Evolutionary conservation across 2,888 invertebrate species (phyloP).

Genomic region (Margaritifera margaritifera): DNA sequence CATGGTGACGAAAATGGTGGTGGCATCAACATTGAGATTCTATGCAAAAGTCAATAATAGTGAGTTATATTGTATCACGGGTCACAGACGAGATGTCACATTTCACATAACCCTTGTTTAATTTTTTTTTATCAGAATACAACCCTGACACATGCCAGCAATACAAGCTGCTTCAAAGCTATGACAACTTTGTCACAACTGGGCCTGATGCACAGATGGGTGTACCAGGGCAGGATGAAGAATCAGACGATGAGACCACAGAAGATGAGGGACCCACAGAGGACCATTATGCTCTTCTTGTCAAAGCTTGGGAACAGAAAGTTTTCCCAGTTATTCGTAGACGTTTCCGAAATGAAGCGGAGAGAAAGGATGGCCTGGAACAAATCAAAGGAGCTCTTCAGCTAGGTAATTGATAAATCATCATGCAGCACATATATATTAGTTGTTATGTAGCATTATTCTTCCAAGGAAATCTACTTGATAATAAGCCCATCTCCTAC

Average conservation of each 20-base stretch:
- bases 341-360: constrained; percentile 72
- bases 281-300: constrained; percentile 71
- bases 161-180: constrained; percentile 66
- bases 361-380: constrained; percentile 72
- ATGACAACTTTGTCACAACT: constrained; percentile 64
- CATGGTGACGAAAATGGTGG: too few species aligned
- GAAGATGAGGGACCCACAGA: constrained; percentile 67
- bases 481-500: too few species aligned
- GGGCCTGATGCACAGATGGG: constrained; percentile 58
- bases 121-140: constrained; percentile 59
- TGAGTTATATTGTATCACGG: too few species aligned
- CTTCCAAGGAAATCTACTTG: too few species aligned
- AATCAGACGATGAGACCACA: constrained; percentile 67
- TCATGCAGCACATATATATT: too few species aligned
- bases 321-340: constrained; percentile 72
- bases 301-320: constrained; percentile 73
- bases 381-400: constrained; percentile 73
- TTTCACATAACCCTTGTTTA: neutral
- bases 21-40: too few species aligned
- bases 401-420: constrained; percentile 50
- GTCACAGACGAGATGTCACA: too few species aligned
- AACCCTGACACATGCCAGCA: constrained; percentile 58
- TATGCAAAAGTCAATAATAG: too few species aligned
- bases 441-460: neutral
- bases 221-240: constrained; percentile 60